phyloP scores from a whole-genome alignment of 2,113 vertebrate genomes.

The Thalassarche chlororhynchos region DNA sequence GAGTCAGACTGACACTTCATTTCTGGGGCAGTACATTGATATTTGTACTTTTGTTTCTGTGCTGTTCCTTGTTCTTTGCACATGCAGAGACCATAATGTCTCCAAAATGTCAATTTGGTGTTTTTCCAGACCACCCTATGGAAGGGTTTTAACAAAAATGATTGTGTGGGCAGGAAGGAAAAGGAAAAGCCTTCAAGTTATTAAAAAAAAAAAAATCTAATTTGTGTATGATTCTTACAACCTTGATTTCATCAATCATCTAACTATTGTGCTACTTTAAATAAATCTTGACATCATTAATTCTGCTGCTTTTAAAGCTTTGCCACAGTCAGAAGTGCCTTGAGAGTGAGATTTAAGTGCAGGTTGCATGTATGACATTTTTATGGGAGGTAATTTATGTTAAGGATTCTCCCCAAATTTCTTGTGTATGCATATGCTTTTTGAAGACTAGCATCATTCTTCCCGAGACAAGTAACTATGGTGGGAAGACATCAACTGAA shows the following conservation, averaged over 20 bases:
- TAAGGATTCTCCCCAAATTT: background rate
- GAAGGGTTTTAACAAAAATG: background rate
- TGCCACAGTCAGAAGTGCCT: background rate
- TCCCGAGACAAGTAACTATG: background rate
- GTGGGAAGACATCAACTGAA: background rate
- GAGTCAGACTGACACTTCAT: constrained; percentile 6
- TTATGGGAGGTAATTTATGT: background rate
- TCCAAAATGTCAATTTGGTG: background rate
- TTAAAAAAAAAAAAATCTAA: background rate
- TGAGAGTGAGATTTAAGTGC: background rate
- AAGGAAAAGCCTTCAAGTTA: background rate
- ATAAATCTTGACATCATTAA: background rate
- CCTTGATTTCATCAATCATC: background rate
- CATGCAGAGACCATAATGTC: background rate
- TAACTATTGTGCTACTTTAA: background rate
- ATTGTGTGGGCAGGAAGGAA: background rate
- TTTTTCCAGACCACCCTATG: background rate
- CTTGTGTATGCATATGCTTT: background rate
- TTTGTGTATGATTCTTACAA: accelerated
- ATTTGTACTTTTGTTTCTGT: background rate
- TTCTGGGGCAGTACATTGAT: background rate
- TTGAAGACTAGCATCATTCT: background rate
- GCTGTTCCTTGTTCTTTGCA: background rate
- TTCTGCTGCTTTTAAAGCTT: background rate
- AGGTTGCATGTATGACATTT: background rate